Base-by-base conservation (phyloP, 2,113 vertebrate genomes). In the Dolichotis patagonum region DNA sequence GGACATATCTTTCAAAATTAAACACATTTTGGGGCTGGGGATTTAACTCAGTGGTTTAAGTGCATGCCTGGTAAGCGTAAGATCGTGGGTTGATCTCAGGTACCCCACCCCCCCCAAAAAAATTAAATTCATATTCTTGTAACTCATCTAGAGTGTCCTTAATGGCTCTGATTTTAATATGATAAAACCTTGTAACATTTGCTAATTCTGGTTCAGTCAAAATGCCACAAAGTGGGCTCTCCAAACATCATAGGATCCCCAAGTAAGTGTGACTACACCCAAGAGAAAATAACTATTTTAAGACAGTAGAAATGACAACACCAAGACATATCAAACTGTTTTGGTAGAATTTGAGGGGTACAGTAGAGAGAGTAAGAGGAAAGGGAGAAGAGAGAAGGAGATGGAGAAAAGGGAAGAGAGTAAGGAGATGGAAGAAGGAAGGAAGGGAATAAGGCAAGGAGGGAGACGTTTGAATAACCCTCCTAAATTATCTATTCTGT, bases 121-220 rank as follows among this genome's bases (percentile, higher is more conserved):
- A 97, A 83, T 56, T 77, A 82, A 93, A 83, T n/a, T 63, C 38
- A 46, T 32, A 93, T 90, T 77, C 49, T 77, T 77, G 41, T 28
- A 77, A 77, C 26, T 77, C 26, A 38, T 41, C 91, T 52, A 80
- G 43, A 71, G 32, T 32, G 12, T 26, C 65, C 85, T 85, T 80
- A 46, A 71, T 28, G 30, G 24, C 83, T 41, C 60, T 84, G 35
- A 46, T 69, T 82, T 95, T 82, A 95, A 62, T 38, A 77, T 41
- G 16, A 85, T 56, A 63, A 73, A 77, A 82, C 2, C 65, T 56
- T 89, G 22, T 35, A 63, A 77, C 30, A 86, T 19, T 91, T 46
- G 46, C 67, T 81, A 60, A 88, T 62, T 6, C 2, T 92, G n/a
- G 19, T 32, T 81, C 54, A 49, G 10, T 9, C 20, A 41, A 49